Base-by-base conservation (phyloP, 2,797 vertebrate species). In the Protosalanx chinensis region DNA sequence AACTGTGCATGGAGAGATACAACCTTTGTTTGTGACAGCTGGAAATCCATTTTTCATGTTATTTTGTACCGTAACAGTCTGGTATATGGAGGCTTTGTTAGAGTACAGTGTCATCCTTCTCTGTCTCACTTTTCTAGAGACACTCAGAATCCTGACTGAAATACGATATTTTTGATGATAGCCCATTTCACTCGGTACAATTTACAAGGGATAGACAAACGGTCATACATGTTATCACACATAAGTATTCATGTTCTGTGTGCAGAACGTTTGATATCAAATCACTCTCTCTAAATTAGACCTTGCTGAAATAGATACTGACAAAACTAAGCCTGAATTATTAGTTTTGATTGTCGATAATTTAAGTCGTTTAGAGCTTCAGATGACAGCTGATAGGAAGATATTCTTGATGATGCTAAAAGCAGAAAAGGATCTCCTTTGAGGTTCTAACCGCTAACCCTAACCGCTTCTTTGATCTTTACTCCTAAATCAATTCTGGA, bases 21-120 rank as follows among this genome's bases (percentile, higher is more conserved):
- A 89, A 87, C 87, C 88, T 90, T 90, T 92, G 89, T 91, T 90
- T 88, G 83, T 85, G 82, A 86, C 86, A 90, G 84, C 75, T 63
- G 59, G 85, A 88, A 90, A 90, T 86, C 84, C 77, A 87, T 88
- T 91, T 88, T 86, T 89, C 85, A 85, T 89, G 85, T 92, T 90
- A 70, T 83, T 84, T 84, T 83, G 81, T 81, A 84, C 81, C 81
- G 80, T 82, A 86, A 74, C 68, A 74, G 61, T 76, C 23, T 78
- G 83, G 37, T 72, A 79, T 80, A 78, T 79, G 76, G 76, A 82
- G 82, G 79, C 81, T 85, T 90, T 86, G 82, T 87, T 69, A 66
- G 74, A 29, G 46, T 69, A 78, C 20, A 37, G 20, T 82, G 71
- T 81, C 84, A 76, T 79, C 68, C 59, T 67, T 56, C 62, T 81